These are phyloP conservation scores for Epirrhoe tristata DNA, from an alignment of 2,888 invertebrate genomes.

Conservation along the genomic window DNA sequence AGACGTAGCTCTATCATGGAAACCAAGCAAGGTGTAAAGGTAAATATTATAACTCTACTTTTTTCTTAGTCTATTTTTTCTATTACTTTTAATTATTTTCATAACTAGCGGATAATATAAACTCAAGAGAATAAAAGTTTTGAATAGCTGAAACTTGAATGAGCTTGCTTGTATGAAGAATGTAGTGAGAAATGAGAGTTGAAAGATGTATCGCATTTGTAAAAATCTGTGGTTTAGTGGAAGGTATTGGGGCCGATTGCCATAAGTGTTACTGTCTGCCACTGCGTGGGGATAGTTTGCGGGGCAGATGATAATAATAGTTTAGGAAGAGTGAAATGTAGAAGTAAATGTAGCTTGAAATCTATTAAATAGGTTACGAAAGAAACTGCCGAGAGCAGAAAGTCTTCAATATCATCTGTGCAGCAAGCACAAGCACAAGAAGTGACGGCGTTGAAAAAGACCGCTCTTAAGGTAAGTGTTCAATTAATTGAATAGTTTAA, in stretches of 20 bases:
- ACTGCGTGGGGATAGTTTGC: too few relatives aligned
- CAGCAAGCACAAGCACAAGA: conserved; percentile 70
- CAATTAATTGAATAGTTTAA: not conserved
- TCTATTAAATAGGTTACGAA: conserved; percentile 66
- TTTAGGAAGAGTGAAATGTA: too few relatives aligned
- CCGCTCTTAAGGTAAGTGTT: conserved; percentile 68
- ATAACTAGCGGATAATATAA: too few relatives aligned
- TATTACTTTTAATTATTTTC: not conserved
- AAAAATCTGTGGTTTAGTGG: too few relatives aligned
- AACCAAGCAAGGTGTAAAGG: conserved; percentile 72
- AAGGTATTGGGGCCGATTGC: too few relatives aligned
- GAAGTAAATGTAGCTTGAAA: not conserved
- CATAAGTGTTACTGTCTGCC: too few relatives aligned
- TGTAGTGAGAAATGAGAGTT: too few relatives aligned
- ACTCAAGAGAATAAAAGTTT: too few relatives aligned
- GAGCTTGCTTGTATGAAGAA: too few relatives aligned
- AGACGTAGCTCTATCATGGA: conserved; percentile 75
- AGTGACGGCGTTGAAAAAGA: conserved; percentile 69
- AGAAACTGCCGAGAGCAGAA: conserved; percentile 80
- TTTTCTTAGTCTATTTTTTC: not conserved
- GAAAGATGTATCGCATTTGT: too few relatives aligned
- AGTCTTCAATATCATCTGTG: conserved; percentile 74
- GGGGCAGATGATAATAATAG: too few relatives aligned
- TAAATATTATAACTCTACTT: conserved; percentile 42
- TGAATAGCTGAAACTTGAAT: too few relatives aligned